Evolutionary conservation across 2,888 invertebrate genomes (phyloP), one percentile per base, ranked within the genome.

Genomic region (Candidula unifasciata): DNA sequence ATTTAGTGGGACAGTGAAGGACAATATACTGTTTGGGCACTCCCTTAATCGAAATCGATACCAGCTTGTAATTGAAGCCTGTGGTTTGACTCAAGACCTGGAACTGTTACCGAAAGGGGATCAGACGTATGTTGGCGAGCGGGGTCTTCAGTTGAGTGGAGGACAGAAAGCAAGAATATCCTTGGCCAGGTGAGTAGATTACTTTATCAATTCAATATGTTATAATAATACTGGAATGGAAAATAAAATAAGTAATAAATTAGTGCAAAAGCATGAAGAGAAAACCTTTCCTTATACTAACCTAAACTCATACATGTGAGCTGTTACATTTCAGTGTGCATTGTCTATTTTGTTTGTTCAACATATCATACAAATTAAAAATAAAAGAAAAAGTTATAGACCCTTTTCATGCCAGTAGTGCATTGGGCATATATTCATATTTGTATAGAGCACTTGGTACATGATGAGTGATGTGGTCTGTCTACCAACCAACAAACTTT

Each of bases 11-110:
- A 96, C 96, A 86, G 96, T 99, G 0, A 95, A 97, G 16, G 97
- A 98, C 91, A 99, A 99, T 93, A 97, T 99, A 87, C 93, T 98
- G 1, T 98, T 99, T 93, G 98, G 98, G 0, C 95, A 95, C 90
- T 95, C 95, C 85, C 95, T 94, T 87, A 94, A 95, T 83, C 91
- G 94, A 33, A 94, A 93, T 82, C 94, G 94, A 88, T 95, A 95
- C 88, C 89, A 93, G 13, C 88, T 86, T 89, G 92, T 91, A 95
- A 93, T 88, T 96, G 97, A 89, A 93, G 97, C 84, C 92, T 97
- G 81, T 95, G 94, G 89, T 87, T 92, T 89, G 91, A 93, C 83
- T 91, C 94, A 93, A 78, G 97, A 97, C 93, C 96, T 97, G 91
- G 93, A 95, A 16, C 94, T 96, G 87, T 94, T 97, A 89, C 96